Base-by-base conservation (phyloP, 2,797 vertebrate species). In the Cuculus canorus region DNA sequence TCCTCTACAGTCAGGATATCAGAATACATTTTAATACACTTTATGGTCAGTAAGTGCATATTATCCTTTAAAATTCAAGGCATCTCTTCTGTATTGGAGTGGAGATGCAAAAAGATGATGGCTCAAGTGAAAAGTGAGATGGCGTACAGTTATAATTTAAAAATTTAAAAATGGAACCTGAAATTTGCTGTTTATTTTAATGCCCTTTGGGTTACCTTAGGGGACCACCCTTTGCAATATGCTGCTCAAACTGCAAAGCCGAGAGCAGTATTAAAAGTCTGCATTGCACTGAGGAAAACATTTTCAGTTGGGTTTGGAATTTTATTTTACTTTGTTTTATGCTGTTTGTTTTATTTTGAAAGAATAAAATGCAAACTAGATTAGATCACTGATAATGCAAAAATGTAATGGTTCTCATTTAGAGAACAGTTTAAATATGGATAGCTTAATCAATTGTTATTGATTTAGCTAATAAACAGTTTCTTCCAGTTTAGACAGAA, bases 61-160 rank as follows among this genome's bases (percentile, higher is more conserved):
- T 75, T 70, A 76, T 30, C 43, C n/a, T 83, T 79, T 61, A 59
- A 80, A 86, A 80, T n/a, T 72, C 32, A 43, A 70, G 52, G 17
- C 52, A 66, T 66, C 66, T 88, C 1, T 4, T 81, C 30, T 61
- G 18, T 82, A 9, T 91, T 35, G 81, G 13, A 59, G 17, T 47
- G 23, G 32, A 65, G 75, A 59, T 86, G 56, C 48, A 59, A 48
- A 57, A 48, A 27, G 9, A 23, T 22, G 35, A 21, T 82, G 59
- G 24, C 63, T 92, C 43, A 93, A 90, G 64, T 54, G 73, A 93
- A 86, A 88, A 32, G 27, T 57, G 79, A 82, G 92, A 81, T 75
- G 5, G n/a, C 65, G 6, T 73, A 28, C 33, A 56, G 48, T 64
- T 68, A 39, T 53, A 10, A 80, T 63, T 53, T 82, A 73, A 60